Conservation (phyloP, 2,888 invertebrate species). For the Agapostemon virescens region DNA sequence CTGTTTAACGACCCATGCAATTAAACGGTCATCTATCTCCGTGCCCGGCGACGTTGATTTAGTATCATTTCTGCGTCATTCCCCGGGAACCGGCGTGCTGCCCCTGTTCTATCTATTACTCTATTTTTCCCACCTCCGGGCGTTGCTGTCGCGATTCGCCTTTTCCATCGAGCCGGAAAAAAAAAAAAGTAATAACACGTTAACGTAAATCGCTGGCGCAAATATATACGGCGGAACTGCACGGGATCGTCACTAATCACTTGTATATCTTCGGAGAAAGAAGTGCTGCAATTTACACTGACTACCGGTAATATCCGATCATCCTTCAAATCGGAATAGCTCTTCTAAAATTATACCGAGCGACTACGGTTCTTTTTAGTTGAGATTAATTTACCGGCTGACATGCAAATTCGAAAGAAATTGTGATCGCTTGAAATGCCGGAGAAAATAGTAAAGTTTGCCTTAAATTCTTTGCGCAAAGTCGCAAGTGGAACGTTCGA, state of each 20-base stretch:
- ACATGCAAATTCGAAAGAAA: too few species aligned
- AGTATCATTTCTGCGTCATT: slow-evolving; percentile 38
- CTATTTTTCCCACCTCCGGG: background rate
- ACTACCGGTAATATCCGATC: background rate
- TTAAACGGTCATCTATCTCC: slow-evolving; percentile 51
- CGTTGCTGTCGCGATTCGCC: background rate
- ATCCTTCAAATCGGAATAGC: background rate
- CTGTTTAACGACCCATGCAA: slow-evolving; percentile 51
- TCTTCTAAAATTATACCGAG: background rate
- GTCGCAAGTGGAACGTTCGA: too few species aligned
- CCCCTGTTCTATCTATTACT: background rate
- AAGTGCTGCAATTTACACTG: background rate
- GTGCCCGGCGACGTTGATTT: slow-evolving; percentile 47
- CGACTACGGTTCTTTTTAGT: background rate
- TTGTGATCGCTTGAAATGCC: too few species aligned
- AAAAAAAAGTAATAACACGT: slow-evolving; percentile 17
- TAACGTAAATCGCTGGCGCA: background rate
- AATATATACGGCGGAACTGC: slow-evolving; percentile 1
- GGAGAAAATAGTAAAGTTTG: too few species aligned
- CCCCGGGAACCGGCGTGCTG: background rate
- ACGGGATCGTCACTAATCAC: slow-evolving; percentile 1
- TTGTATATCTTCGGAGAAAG: background rate
- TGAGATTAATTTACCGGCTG: background rate
- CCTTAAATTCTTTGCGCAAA: too few species aligned
- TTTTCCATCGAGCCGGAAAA: background rate